These are phyloP conservation scores for Dysmachus trigonus DNA, from an alignment of 2,888 invertebrate genomes.

Conservation along the genomic window DNA sequence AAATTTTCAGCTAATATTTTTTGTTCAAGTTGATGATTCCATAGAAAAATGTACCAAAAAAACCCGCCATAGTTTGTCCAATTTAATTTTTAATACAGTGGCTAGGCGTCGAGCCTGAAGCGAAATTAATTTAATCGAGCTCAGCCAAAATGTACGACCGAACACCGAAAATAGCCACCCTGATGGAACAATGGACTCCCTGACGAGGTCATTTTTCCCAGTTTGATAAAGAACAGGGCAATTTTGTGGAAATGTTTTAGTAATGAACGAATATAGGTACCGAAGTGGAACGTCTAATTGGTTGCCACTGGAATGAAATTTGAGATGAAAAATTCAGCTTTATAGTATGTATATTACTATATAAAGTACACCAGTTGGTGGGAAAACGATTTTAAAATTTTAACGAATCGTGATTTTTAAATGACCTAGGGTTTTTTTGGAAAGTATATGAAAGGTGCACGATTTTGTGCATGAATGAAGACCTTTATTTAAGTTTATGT, in stretches of 20 bases:
- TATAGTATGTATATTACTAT: too few relatives aligned
- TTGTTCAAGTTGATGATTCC: not conserved
- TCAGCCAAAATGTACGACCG: not conserved
- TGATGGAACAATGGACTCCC: not conserved
- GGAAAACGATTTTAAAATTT: not conserved
- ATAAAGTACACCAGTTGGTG: not conserved
- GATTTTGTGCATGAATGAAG: not conserved
- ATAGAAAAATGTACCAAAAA: not conserved
- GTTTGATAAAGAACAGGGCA: not conserved
- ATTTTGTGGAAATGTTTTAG: not conserved
- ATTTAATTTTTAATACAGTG: not conserved
- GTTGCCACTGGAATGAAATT: not conserved
- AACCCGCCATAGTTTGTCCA: not conserved
- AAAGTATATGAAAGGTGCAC: not conserved
- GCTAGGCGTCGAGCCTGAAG: not conserved
- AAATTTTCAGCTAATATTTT: not conserved
- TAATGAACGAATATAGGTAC: not conserved
- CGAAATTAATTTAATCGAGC: not conserved
- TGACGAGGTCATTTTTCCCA: not conserved
- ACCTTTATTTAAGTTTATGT: not conserved
- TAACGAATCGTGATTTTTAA: not conserved
- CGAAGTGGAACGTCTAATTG: not conserved
- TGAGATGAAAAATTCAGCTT: not conserved
- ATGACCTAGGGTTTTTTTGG: not conserved
- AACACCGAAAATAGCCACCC: not conserved